phyloP scores from a whole-genome alignment of 2,797 vertebrate genomes.

The Scolopax bukidnonensis region DNA sequence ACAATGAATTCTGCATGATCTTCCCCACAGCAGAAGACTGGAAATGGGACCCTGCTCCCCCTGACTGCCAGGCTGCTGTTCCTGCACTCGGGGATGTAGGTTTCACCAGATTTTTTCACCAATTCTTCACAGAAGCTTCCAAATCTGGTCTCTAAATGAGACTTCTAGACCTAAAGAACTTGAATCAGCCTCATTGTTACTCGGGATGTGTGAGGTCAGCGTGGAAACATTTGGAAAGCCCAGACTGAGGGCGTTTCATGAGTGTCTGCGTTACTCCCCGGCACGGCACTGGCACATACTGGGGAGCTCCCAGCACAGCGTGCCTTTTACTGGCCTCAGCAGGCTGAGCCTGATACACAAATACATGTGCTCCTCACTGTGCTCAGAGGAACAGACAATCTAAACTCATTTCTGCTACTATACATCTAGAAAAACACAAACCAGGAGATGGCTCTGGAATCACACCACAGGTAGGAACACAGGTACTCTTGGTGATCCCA shows the following conservation, averaged over 20 bases:
- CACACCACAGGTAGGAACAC: not conserved
- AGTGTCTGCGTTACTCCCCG: accelerated
- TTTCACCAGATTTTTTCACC: slow-evolving; percentile 82
- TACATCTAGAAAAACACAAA: not conserved
- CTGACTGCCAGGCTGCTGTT: not conserved
- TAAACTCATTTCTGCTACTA: not conserved
- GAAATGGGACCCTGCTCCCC: not conserved
- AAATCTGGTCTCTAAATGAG: slow-evolving; percentile 80
- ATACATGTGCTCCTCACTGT: not conserved
- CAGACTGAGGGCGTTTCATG: slow-evolving; percentile 75
- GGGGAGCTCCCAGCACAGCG: not conserved
- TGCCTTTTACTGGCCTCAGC: not conserved
- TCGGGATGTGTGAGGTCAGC: slow-evolving; percentile 78
- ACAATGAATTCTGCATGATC: not conserved
- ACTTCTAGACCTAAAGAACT: slow-evolving; percentile 83
- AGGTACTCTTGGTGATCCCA: not conserved
- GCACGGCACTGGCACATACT: not conserved
- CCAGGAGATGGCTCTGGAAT: not conserved
- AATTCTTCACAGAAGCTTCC: slow-evolving; percentile 83
- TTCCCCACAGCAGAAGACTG: not conserved
- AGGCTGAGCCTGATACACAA: not conserved
- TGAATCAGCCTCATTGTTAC: slow-evolving; percentile 82
- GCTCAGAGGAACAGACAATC: not conserved
- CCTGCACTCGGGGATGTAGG: slow-evolving; percentile 48
- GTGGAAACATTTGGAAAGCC: slow-evolving; percentile 81